Evolutionary conservation across 1,140 invertebrate genomes (phyloP).

Genomic region (Bombus terrestris): DNA sequence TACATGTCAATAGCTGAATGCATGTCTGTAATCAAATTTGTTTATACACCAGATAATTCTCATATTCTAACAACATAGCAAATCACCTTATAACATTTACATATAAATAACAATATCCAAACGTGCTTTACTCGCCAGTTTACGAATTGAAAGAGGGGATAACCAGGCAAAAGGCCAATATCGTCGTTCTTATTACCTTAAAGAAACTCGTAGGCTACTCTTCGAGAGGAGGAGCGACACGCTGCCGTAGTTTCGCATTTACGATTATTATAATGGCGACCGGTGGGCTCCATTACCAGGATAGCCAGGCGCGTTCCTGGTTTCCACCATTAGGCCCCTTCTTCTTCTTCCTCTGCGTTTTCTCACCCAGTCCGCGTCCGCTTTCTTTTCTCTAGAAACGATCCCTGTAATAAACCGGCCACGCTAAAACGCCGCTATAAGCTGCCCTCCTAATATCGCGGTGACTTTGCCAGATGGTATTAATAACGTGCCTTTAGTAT

Average conservation of each 20-base stretch:
- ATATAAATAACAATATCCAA: neutral
- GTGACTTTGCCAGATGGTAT: slow-evolving; percentile 43
- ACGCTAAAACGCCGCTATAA: slow-evolving; percentile 30
- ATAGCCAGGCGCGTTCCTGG: slow-evolving; percentile 32
- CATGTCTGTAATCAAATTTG: too few species aligned
- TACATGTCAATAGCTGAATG: too few species aligned
- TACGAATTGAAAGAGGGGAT: neutral
- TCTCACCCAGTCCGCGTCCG: neutral
- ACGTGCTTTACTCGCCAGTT: neutral
- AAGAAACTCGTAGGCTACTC: slow-evolving; percentile 24
- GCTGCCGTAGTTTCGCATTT: slow-evolving; percentile 53
- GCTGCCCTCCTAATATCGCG: slow-evolving; percentile 34
- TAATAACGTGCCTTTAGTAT: slow-evolving; percentile 54
- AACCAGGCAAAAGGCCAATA: neutral
- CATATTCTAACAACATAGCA: too few species aligned
- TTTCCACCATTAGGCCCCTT: slow-evolving; percentile 32
- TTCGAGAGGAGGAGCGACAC: slow-evolving; percentile 15
- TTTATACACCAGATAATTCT: too few species aligned
- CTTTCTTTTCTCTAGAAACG: slow-evolving; percentile 16
- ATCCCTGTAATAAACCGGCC: slow-evolving; percentile 42
- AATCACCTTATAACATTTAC: too few species aligned
- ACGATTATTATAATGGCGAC: slow-evolving; percentile 62
- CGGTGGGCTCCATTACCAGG: slow-evolving; percentile 50
- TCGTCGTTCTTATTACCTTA: slow-evolving; percentile 50
- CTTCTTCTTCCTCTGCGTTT: slow-evolving; percentile 24